A percentile compares a stretch with the other conserved stretches of the same genome.
Conservation (phyloP, 2,113 vertebrate genomes). For the Atrichornis clamosus region DNA sequence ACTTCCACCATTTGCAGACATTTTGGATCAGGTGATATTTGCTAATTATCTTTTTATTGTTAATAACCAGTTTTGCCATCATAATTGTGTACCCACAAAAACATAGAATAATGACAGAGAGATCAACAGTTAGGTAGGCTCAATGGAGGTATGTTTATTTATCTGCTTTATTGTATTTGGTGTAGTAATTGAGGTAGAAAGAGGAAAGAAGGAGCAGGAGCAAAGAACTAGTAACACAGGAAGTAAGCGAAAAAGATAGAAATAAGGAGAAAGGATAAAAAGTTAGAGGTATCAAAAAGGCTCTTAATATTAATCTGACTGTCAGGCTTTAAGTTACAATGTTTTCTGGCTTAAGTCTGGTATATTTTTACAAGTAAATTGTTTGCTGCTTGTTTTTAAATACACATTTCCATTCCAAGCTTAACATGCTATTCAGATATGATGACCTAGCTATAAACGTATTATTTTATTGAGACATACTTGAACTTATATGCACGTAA, state of each 20-base stretch:
- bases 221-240: not conserved
- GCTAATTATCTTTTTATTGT: not conserved
- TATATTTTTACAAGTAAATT: not conserved
- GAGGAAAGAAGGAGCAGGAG: not conserved
- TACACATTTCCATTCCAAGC: not conserved
- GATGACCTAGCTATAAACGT: not conserved
- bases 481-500: not conserved
- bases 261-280: not conserved
- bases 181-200: not conserved
- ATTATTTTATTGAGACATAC: not conserved
- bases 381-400: not conserved
- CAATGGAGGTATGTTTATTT: not conserved
- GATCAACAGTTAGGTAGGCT: not conserved
- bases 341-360: not conserved
- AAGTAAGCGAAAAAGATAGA: not conserved
- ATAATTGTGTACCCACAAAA: not conserved
- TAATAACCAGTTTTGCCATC: not conserved
- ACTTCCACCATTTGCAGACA: slow-evolving; percentile 72
- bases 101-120: not conserved
- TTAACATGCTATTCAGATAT: not conserved
- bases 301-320: not conserved
- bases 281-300: not conserved
- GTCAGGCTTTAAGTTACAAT: not conserved
- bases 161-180: not conserved
- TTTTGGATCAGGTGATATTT: slow-evolving; percentile 74